Conservation (phyloP, 2,888 invertebrate genomes). For the Drosophila paranaensis region DNA sequence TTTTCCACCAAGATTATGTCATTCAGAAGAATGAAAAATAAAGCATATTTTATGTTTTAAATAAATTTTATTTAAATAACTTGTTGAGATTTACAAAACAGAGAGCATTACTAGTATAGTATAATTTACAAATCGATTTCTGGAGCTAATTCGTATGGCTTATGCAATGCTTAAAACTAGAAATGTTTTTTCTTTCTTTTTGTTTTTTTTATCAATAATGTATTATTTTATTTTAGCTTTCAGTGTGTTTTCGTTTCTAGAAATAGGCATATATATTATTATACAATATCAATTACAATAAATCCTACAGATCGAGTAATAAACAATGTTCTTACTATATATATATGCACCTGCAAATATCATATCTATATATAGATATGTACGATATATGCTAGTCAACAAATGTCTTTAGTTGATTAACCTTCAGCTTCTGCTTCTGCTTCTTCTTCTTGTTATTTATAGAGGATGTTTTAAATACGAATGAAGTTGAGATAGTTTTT, state of each 20-base stretch:
- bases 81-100: conserved; percentile 78
- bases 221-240: conserved; percentile 24
- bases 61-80: conserved; percentile 80
- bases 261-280: conserved; percentile 48
- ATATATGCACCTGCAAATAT: conserved; percentile 53
- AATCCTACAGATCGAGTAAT: conserved; percentile 70
- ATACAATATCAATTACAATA: conserved; percentile 62
- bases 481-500: conserved; percentile 43
- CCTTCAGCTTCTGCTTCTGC: conserved; percentile 15
- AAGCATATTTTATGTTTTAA: conserved; percentile 56
- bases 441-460: conserved; percentile 18
- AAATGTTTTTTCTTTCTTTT: conserved; percentile 28
- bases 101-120: conserved; percentile 69
- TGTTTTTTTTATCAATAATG: conserved; percentile 23
- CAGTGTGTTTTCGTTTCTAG: conserved; percentile 55
- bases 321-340: conserved; percentile 71
- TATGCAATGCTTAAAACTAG: conserved; percentile 55
- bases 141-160: conserved; percentile 64
- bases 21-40: no score
- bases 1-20: no score
- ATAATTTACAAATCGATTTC: conserved; percentile 70
- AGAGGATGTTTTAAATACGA: conserved; percentile 38
- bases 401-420: conserved; percentile 66
- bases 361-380: conserved; percentile 23
- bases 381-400: conserved; percentile 62